Evolutionary conservation across 1,140 invertebrate genomes (phyloP).

Genomic region (Euglossa dilemma): DNA sequence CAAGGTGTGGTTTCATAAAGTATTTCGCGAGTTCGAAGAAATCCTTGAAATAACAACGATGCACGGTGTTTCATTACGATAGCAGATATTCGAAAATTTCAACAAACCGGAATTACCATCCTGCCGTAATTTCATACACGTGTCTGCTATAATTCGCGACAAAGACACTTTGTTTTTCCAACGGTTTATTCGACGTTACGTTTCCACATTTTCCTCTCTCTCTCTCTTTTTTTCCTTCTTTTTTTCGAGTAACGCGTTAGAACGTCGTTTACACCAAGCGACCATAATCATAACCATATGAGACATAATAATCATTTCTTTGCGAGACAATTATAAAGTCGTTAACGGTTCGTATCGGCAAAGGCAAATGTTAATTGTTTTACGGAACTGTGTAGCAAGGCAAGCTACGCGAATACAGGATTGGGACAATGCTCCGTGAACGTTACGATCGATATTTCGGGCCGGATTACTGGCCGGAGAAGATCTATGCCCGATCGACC

Average conservation of each 20-base stretch:
- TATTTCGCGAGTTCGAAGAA: constrained; percentile 8
- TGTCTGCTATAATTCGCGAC: too few species aligned
- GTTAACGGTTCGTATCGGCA: not conserved
- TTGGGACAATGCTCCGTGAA: constrained; percentile 84
- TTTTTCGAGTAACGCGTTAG: not conserved
- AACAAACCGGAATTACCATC: too few species aligned
- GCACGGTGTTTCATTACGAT: not conserved
- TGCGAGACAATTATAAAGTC: not conserved
- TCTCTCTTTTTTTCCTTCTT: too few species aligned
- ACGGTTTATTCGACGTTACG: too few species aligned
- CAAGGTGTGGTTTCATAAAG: not conserved
- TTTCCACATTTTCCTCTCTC: too few species aligned
- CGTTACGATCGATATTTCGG: constrained; percentile 84
- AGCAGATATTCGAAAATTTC: not conserved
- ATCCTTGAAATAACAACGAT: not conserved
- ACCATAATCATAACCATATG: too few species aligned
- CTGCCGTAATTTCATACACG: too few species aligned
- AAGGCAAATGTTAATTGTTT: constrained; percentile 35
- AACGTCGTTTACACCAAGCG: too few species aligned
- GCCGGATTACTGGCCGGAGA: constrained; percentile 82
- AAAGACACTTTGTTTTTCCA: too few species aligned
- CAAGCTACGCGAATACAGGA: constrained; percentile 84
- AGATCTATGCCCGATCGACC: constrained; percentile 82
- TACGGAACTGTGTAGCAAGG: constrained; percentile 79
- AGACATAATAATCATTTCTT: not conserved